Evolutionary conservation across 2,797 vertebrate genomes (phyloP).

Genomic region (Xerus rutilus): DNA sequence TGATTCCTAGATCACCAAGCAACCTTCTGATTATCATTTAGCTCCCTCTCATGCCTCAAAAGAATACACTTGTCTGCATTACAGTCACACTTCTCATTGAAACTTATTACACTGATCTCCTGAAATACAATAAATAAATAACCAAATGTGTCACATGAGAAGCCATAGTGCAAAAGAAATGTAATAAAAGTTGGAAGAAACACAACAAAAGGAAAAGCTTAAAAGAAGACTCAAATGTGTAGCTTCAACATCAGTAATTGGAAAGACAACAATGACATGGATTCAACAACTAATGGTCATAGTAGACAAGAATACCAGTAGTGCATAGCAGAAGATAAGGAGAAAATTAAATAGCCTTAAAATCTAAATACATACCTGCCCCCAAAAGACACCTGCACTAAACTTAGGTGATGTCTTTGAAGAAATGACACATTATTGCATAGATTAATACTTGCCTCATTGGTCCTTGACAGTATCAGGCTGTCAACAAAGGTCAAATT

Average conservation of each 20-base stretch:
- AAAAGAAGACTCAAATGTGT: background rate
- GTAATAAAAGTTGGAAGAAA: background rate
- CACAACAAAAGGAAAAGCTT: background rate
- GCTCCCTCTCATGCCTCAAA: background rate
- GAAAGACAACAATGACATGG: background rate
- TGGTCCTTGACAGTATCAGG: background rate
- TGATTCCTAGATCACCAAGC: background rate
- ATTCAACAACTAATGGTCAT: background rate
- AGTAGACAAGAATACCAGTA: background rate
- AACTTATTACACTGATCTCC: background rate
- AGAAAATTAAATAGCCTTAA: slow-evolving; percentile 1
- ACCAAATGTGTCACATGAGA: slow-evolving; percentile 2
- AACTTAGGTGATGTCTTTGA: background rate
- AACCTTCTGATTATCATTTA: background rate
- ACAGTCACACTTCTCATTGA: background rate
- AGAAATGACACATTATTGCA: background rate
- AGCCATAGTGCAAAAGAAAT: background rate
- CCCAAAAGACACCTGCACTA: background rate
- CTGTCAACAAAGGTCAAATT: background rate
- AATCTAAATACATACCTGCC: background rate
- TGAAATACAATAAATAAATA: slow-evolving; percentile 18
- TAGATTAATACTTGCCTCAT: background rate
- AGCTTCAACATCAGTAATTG: background rate
- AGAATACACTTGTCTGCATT: background rate
- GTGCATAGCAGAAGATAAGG: background rate